A percentile compares a stretch with the other conserved stretches of the same genome.
phyloP scores from a whole-genome alignment of 2,888 invertebrate genomes.

The Stenolophus ochropezus region DNA sequence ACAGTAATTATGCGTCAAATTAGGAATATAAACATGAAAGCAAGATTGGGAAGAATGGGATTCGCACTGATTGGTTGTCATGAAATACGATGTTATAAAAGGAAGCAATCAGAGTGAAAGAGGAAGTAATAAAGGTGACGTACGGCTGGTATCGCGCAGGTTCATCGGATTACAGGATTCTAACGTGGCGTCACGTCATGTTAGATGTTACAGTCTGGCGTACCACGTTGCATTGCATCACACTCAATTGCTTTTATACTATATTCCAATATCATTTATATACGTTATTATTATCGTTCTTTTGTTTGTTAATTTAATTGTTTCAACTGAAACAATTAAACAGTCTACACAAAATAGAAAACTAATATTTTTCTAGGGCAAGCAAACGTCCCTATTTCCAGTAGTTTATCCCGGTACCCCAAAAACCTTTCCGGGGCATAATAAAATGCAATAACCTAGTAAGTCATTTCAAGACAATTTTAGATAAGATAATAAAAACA shows the following conservation, averaged over 20 bases:
- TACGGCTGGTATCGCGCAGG: conserved; percentile 28
- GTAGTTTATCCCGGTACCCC: too few relatives aligned
- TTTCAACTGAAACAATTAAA: too few relatives aligned
- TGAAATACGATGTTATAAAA: conserved; percentile 47
- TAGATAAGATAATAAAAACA: too few relatives aligned
- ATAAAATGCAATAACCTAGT: too few relatives aligned
- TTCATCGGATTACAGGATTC: conserved; percentile 34
- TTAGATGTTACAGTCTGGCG: neutral
- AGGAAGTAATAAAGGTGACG: conserved; percentile 52
- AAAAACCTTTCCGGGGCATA: too few relatives aligned
- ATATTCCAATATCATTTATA: too few relatives aligned
- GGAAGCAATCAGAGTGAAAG: conserved; percentile 51
- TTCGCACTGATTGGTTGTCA: conserved; percentile 38
- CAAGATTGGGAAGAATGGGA: conserved; percentile 7
- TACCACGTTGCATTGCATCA: neutral
- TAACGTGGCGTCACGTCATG: conserved; percentile 31
- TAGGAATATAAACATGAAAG: conserved; percentile 37
- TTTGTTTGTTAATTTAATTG: too few relatives aligned
- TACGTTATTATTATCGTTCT: too few relatives aligned
- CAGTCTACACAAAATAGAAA: too few relatives aligned
- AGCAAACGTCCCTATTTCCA: too few relatives aligned
- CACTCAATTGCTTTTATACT: neutral
- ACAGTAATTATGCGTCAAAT: conserved; percentile 36
- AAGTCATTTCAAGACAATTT: too few relatives aligned
- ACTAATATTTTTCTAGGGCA: too few relatives aligned